Percentiles rank a stretch among this genome's conserved stretches.
These are phyloP conservation scores for Ethmia dodecea DNA, from an alignment of 2,888 invertebrate genomes.

Conservation along the genomic window DNA sequence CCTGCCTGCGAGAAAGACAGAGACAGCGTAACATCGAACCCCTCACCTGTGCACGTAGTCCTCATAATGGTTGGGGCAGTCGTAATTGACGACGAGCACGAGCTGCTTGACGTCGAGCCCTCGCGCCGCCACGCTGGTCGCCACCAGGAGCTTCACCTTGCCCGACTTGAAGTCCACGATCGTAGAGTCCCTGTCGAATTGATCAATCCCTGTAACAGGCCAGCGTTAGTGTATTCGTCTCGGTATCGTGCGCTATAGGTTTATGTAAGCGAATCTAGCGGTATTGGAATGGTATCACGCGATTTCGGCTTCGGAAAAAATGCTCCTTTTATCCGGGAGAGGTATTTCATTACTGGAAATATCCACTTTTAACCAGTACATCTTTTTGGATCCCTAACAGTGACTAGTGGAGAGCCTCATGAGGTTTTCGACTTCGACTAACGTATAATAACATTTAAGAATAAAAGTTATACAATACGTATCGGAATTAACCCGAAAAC, in stretches of 20 bases:
- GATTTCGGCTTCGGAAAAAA: too few relatives aligned
- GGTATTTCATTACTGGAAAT: too few relatives aligned
- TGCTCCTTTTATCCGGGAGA: too few relatives aligned
- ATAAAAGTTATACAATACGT: too few relatives aligned
- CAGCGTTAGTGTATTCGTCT: conserved; percentile 59
- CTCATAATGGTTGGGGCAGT: conserved; percentile 99
- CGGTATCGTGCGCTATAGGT: conserved; percentile 20
- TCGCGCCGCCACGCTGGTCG: conserved; percentile 98
- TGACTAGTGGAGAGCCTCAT: too few relatives aligned
- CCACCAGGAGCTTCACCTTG: conserved; percentile 93
- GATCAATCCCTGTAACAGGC: conserved; percentile 91
- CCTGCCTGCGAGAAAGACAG: too few relatives aligned
- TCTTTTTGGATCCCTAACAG: too few relatives aligned
- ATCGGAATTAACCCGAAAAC: too few relatives aligned
- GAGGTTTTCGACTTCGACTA: too few relatives aligned
- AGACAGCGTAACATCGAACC: too few relatives aligned
- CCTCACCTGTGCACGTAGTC: conserved; percentile 94
- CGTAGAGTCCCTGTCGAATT: conserved; percentile 98
- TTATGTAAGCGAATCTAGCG: conserved; percentile 26
- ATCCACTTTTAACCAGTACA: too few relatives aligned
- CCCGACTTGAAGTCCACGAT: conserved; percentile 98
- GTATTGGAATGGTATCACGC: not conserved
- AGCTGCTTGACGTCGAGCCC: conserved; percentile 99
- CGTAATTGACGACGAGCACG: conserved; percentile 98
- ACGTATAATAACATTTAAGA: too few relatives aligned